Conservation (phyloP, 2,797 vertebrate species). For the Harpagifer antarcticus region DNA sequence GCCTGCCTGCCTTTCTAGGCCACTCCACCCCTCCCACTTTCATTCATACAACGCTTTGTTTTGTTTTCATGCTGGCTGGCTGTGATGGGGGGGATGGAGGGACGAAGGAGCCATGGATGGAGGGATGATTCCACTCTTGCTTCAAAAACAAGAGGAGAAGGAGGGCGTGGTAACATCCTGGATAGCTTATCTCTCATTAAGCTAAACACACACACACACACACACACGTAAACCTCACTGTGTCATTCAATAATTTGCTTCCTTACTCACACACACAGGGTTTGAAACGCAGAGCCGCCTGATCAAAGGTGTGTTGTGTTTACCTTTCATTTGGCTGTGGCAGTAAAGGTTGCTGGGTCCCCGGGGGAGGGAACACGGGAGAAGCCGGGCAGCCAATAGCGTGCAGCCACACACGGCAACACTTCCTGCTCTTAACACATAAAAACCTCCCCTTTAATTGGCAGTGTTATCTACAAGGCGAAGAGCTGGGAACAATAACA, state of each 20-base stretch:
- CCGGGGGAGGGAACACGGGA: conserved; percentile 71
- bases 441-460: conserved; percentile 83
- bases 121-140: conserved; percentile 67
- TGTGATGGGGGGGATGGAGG: conserved; percentile 35
- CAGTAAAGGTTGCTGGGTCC: conserved; percentile 73
- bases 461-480: conserved; percentile 76
- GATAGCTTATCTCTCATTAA: conserved; percentile 65
- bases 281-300: conserved; percentile 64
- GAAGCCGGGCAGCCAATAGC: conserved; percentile 72
- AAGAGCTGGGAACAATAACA: conserved; percentile 84
- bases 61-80: conserved; percentile 74
- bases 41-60: conserved; percentile 84
- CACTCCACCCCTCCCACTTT: conserved; percentile 80
- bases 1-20: conserved; percentile 78
- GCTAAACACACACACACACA: conserved; percentile 64
- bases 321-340: conserved; percentile 77
- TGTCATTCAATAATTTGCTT: no score
- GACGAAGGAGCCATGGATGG: conserved; percentile 39
- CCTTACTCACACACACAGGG: conserved; percentile 40
- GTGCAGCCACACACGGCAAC: conserved; percentile 71
- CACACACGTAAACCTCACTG: conserved; percentile 17
- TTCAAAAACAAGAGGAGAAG: conserved; percentile 63
- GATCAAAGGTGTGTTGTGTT: conserved; percentile 82
- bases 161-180: conserved; percentile 66
- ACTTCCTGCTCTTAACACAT: conserved; percentile 82